phyloP scores from a whole-genome alignment of 2,888 invertebrate species.

The Euplexia lucipara region DNA sequence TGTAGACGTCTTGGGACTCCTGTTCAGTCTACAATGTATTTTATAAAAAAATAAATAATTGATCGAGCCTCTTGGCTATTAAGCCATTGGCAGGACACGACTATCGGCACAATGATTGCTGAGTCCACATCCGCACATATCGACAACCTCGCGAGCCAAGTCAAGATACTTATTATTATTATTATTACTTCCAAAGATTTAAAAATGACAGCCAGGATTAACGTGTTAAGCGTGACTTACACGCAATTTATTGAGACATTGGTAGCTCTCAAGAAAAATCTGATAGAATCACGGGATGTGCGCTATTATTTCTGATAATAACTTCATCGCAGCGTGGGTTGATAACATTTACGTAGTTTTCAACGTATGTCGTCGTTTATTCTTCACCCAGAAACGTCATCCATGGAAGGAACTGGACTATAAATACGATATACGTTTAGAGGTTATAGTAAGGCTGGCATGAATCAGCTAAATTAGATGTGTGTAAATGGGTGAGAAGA shows the following conservation, averaged over 20 bases:
- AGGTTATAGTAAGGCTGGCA: constrained; percentile 15
- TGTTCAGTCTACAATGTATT: no score
- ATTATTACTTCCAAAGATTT: no score
- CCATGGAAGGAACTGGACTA: constrained; percentile 28
- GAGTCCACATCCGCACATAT: no score
- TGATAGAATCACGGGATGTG: constrained; percentile 28
- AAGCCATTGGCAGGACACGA: no score
- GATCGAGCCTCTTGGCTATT: no score
- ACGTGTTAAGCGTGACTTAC: no score
- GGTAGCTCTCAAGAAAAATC: constrained; percentile 4
- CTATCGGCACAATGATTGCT: no score
- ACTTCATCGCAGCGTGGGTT: constrained; percentile 51
- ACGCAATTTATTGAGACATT: constrained; percentile 2
- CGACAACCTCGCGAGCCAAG: no score
- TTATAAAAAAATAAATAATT: no score
- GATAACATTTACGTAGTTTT: constrained; percentile 25
- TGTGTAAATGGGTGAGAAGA: not conserved
- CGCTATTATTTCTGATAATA: constrained; percentile 52
- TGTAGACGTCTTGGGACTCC: no score
- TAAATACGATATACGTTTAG: constrained; percentile 24
- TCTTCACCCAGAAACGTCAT: constrained; percentile 39
- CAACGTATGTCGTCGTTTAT: constrained; percentile 26
- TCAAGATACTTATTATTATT: no score
- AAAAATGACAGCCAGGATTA: no score
- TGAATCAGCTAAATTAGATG: not conserved